Percentiles rank a stretch among this genome's conserved stretches.
Conservation (phyloP, 23 tunicate species). For the Trididemnum clinides region DNA sequence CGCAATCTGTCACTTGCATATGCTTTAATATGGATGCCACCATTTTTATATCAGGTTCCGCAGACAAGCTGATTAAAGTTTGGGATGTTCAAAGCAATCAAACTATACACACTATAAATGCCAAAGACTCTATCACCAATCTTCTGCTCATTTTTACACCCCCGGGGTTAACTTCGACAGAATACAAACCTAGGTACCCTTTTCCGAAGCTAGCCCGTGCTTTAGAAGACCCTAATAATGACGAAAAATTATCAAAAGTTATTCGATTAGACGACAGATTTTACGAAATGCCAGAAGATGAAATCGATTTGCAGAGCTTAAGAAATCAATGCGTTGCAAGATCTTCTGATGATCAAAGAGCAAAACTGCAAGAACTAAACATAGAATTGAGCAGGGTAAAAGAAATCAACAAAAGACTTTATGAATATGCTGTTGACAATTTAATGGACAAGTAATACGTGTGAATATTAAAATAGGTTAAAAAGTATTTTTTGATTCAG, state of each 20-base stretch:
- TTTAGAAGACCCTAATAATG: neutral
- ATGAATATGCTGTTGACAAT: slow-evolving; percentile 33
- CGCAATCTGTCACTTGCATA: slow-evolving; percentile 29
- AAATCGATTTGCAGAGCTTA: neutral
- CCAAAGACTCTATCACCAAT: slow-evolving; percentile 20
- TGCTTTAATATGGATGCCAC: slow-evolving; percentile 51
- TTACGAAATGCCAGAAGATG: neutral
- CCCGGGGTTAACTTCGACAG: neutral
- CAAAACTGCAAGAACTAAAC: neutral
- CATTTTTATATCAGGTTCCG: slow-evolving; percentile 51
- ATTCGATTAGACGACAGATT: neutral
- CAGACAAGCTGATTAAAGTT: slow-evolving; percentile 29
- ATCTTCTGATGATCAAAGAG: neutral
- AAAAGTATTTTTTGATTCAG: too few relatives aligned
- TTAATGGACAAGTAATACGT: slow-evolving; percentile 31
- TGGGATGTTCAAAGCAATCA: slow-evolving; percentile 79
- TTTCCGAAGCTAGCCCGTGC: slow-evolving; percentile 42
- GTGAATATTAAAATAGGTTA: too few relatives aligned
- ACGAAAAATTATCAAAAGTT: neutral
- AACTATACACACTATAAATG: slow-evolving; percentile 35
- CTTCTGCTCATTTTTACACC: slow-evolving; percentile 17
- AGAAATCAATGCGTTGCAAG: neutral
- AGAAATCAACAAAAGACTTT: slow-evolving; percentile 29
- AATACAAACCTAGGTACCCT: slow-evolving; percentile 19
- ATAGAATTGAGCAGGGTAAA: slow-evolving; percentile 17